Evolutionary conservation across 1,140 invertebrate species (phyloP), one percentile per base, ranked within the genome.

Genomic region (Laodelphax striatellus): DNA sequence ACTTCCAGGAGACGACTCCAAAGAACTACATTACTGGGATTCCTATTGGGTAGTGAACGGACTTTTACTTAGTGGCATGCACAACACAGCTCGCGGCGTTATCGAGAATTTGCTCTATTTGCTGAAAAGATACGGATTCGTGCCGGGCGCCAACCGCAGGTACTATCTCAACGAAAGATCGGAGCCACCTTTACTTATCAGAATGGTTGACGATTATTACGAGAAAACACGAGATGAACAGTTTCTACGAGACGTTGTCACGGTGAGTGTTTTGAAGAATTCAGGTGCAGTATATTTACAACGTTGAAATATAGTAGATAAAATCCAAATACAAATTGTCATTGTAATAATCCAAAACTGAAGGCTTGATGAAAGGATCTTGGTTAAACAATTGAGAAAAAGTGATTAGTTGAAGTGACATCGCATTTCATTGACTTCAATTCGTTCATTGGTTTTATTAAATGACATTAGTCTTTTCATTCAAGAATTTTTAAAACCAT

Each of bases 1-100:
- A n/a, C 81, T 93, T 38, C 92, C 92, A 1, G 92, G 92, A 8
- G 92, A 90, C 5, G 76, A 91, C 58, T 95, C 94, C 69, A 85
- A 84, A 70, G 87, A 90, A 68, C 76, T 88, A 52, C 94, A 93
- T 70, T 94, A 94, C 68, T 94, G 91, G 90, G 90, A 94, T 69
- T 88, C 88, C 1, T 94, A 86, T 72, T 94, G 90, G 90, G 83
- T 91, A 8, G 76, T 92, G 9, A 82, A 85, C 64, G 90, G 90
- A 14, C 75, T 93, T 5, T 70, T 93, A 0, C 69, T 85, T 11
- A 85, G 81, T 56, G 84, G 84, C 63, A 92, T 93, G 88, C 70
- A 72, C 1, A 65, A 79, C 14, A 92, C 89, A 11, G 86, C 82
- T 0, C 79, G 71, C 65, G 86, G 85, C n/a, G 86, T 92, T 76